A percentile compares a stretch with the other conserved stretches of the same genome.
phyloP scores from a whole-genome alignment of 2,888 invertebrate species.

The Cryptus armator region DNA sequence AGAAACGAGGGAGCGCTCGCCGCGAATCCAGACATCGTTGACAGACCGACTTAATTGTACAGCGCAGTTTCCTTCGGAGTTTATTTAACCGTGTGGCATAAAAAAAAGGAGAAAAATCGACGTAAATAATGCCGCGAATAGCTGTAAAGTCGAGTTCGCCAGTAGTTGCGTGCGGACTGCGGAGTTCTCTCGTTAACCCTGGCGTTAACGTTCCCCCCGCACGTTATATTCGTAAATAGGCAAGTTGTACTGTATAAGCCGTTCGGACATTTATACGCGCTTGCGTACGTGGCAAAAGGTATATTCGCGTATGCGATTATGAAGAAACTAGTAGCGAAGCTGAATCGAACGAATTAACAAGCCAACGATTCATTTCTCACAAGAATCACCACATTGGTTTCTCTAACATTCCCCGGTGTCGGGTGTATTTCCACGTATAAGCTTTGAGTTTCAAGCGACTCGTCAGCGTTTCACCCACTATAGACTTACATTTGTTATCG shows the following conservation, averaged over 20 bases:
- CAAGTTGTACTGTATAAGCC: slow-evolving; percentile 14
- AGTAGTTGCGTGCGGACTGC: background rate
- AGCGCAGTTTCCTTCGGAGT: slow-evolving; percentile 41
- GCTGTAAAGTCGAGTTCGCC: slow-evolving; percentile 44
- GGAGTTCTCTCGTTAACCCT: slow-evolving; percentile 65
- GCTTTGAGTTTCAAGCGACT: slow-evolving; percentile 28
- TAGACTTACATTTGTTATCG: slow-evolving; percentile 19
- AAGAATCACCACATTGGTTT: background rate
- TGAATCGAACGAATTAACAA: background rate
- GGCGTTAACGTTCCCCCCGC: slow-evolving; percentile 64
- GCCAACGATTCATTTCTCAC: slow-evolving; percentile 7
- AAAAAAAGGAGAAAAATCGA: slow-evolving; percentile 38
- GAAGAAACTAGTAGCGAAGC: background rate
- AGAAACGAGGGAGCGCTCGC: background rate
- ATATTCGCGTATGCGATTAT: background rate
- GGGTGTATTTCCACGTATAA: slow-evolving; percentile 19
- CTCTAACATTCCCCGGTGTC: slow-evolving; percentile 13
- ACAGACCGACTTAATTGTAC: slow-evolving; percentile 76
- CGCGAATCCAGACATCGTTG: slow-evolving; percentile 58
- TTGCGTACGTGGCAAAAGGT: background rate
- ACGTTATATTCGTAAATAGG: slow-evolving; percentile 46
- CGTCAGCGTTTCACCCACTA: background rate
- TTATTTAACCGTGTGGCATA: slow-evolving; percentile 39
- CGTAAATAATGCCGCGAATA: slow-evolving; percentile 67
- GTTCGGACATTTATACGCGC: slow-evolving; percentile 17